Conservation (phyloP, 2,888 invertebrate species). For the Phengaris arion region DNA sequence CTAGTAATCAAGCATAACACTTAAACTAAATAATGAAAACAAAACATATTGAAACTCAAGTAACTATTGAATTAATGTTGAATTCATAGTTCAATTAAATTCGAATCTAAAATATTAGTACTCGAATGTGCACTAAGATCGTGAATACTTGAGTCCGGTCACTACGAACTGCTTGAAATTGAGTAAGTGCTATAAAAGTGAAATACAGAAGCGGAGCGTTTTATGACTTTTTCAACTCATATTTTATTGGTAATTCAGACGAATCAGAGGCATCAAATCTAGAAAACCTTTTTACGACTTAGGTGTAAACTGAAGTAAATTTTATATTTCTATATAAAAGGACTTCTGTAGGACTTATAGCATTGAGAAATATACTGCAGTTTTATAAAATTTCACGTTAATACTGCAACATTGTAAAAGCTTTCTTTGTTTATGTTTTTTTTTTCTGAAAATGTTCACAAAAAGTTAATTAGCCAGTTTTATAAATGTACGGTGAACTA, state of each 20-base stretch:
- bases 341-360: conserved; percentile 21
- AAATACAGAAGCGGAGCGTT: conserved; percentile 46
- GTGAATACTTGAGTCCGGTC: conserved; percentile 6
- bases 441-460: neutral
- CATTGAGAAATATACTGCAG: conserved; percentile 13
- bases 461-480: neutral
- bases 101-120: conserved; percentile 11
- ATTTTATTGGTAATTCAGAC: conserved; percentile 60
- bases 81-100: neutral
- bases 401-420: neutral
- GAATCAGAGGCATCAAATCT: conserved; percentile 53
- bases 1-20: neutral
- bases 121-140: conserved; percentile 12
- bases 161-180: conserved; percentile 29
- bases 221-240: conserved; percentile 58
- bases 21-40: neutral
- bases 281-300: conserved; percentile 53
- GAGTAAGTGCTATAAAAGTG: conserved; percentile 38
- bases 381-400: neutral
- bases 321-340: too few relatives aligned
- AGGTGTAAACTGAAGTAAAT: conserved; percentile 46
- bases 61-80: neutral
- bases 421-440: neutral
- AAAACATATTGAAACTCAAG: neutral
- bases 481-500: neutral